These are phyloP conservation scores for Ctenodactylus gundi DNA, from an alignment of 2,113 vertebrate species.

Conservation along the genomic window DNA sequence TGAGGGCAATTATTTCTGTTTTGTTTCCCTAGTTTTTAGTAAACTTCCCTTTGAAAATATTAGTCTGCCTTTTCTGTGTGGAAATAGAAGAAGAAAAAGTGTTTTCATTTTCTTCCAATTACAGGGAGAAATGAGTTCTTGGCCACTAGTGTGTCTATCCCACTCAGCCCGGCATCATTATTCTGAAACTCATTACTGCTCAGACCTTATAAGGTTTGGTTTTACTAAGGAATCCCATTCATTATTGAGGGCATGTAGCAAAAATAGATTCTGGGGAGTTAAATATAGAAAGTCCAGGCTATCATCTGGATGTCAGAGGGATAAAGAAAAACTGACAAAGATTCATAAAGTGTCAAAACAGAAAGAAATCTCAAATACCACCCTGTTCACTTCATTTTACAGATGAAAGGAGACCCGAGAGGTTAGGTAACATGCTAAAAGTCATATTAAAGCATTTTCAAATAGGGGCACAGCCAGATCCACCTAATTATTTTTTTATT, in stretches of 20 bases:
- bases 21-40: conserved; percentile 41
- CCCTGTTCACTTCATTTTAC: conserved; percentile 62
- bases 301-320: conserved; percentile 71
- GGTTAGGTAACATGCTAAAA: conserved; percentile 33
- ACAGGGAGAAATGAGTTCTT: conserved; percentile 19
- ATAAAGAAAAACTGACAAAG: conserved; percentile 71
- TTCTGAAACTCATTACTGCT: conserved; percentile 66
- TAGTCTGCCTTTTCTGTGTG: background rate
- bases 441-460: background rate
- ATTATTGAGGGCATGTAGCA: conserved; percentile 66
- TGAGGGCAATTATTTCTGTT: background rate
- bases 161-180: conserved; percentile 35
- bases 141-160: background rate
- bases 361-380: conserved; percentile 62
- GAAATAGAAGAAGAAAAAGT: conserved; percentile 28
- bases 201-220: conserved; percentile 64
- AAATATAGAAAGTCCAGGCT: conserved; percentile 72
- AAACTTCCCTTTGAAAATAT: conserved; percentile 56
- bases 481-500: conserved; percentile 44
- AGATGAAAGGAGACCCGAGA: conserved; percentile 45
- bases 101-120: conserved; percentile 60
- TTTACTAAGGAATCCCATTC: conserved; percentile 73
- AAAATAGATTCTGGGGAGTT: conserved; percentile 71
- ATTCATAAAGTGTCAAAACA: conserved; percentile 66
- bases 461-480: conserved; percentile 6